These are phyloP conservation scores for Oncopeltus fasciatus DNA, from an alignment of 1,140 invertebrate species.

Conservation along the genomic window DNA sequence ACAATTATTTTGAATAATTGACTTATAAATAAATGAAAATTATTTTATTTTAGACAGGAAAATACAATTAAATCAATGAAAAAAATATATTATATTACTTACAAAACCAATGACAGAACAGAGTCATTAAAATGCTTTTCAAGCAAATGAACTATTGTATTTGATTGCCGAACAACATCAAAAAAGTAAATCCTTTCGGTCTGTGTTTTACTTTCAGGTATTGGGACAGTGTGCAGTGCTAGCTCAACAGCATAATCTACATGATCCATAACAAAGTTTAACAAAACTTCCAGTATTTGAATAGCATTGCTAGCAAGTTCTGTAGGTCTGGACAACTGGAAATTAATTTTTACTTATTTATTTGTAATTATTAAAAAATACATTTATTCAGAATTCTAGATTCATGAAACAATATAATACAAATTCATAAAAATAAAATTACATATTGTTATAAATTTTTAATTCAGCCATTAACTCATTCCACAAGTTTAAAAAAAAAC, in stretches of 20 bases:
- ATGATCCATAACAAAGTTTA: constrained; percentile 80
- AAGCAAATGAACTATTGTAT: constrained; percentile 86
- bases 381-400: too few species aligned
- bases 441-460: too few species aligned
- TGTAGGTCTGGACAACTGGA: constrained; percentile 60
- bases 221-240: constrained; percentile 77
- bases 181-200: constrained; percentile 87
- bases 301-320: constrained; percentile 69
- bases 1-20: not conserved
- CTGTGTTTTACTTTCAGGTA: constrained; percentile 64
- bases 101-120: constrained; percentile 77
- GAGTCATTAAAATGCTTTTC: constrained; percentile 89
- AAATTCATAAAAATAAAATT: too few species aligned
- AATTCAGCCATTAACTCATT: too few species aligned
- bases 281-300: constrained; percentile 71
- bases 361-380: too few species aligned
- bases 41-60: not conserved
- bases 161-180: constrained; percentile 84
- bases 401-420: too few species aligned
- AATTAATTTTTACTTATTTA: too few species aligned
- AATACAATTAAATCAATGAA: not conserved
- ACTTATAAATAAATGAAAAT: constrained; percentile 6
- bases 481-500: too few species aligned
- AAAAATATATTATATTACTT: constrained; percentile 21
- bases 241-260: constrained; percentile 92